Conservation (phyloP, 2,113 vertebrate genomes). For the Neolamprologus brichardi region DNA sequence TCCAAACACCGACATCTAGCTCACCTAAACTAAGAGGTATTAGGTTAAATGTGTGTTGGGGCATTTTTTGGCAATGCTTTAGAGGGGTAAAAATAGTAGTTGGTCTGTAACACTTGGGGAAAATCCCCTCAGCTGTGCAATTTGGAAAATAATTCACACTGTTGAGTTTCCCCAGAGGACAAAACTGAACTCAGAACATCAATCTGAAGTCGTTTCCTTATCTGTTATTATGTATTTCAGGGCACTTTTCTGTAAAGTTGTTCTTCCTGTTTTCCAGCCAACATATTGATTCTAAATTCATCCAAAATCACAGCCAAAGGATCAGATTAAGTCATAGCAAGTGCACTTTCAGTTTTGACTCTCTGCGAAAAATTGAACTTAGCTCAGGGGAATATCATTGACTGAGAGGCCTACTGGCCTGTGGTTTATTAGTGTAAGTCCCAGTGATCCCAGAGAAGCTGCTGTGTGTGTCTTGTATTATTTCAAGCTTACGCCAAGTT, state of each 20-base stretch:
- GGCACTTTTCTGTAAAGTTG: neutral
- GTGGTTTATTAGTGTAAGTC: conserved; percentile 17
- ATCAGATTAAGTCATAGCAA: neutral
- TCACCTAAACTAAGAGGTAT: neutral
- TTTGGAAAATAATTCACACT: neutral
- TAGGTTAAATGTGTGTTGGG: neutral
- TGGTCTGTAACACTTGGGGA: neutral
- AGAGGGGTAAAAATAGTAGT: neutral
- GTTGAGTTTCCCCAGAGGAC: neutral
- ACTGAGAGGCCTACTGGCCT: neutral
- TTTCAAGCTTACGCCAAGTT: neutral
- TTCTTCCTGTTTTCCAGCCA: neutral
- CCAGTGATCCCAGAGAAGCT: neutral
- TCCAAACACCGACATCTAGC: neutral
- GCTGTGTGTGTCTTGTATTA: neutral
- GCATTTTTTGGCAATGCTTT: neutral
- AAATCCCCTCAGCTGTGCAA: conserved; percentile 14
- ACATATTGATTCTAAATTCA: neutral
- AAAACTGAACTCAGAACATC: neutral
- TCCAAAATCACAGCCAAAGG: neutral
- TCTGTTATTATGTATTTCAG: neutral
- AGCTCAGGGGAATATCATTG: neutral
- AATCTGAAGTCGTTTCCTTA: neutral
- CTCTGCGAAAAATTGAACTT: neutral
- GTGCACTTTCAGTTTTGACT: neutral